Conservation (phyloP, 2,888 invertebrate genomes). For the Nomada flava region DNA sequence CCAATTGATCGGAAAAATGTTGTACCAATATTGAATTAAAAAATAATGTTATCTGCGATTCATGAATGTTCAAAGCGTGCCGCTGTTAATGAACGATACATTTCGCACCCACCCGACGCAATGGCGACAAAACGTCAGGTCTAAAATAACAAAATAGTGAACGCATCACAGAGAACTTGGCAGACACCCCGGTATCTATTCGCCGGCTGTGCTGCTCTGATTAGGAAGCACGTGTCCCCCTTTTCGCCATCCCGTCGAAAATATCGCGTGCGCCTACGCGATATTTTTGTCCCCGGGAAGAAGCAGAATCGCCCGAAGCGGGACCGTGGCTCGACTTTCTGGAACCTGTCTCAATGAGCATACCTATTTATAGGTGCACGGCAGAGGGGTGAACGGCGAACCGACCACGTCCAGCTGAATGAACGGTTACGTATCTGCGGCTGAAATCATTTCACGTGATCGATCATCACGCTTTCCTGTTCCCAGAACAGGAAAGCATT, state of each 20-base stretch:
- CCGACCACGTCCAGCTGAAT: constrained; percentile 55
- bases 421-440: constrained; percentile 55
- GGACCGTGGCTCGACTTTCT: constrained; percentile 54
- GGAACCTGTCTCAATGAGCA: constrained; percentile 63
- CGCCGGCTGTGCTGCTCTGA: background rate
- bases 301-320: constrained; percentile 41
- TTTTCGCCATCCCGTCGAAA: constrained; percentile 19
- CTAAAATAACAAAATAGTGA: no score
- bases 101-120: no score
- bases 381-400: constrained; percentile 12
- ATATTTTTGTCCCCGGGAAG: constrained; percentile 48
- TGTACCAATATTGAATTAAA: no score
- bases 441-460: constrained; percentile 50
- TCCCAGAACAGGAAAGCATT: constrained; percentile 30
- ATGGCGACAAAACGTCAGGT: no score
- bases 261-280: constrained; percentile 51
- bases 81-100: no score
- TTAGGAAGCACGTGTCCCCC: constrained; percentile 14
- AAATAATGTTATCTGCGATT: no score
- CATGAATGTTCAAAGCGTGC: no score
- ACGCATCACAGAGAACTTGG: no score
- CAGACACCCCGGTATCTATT: background rate
- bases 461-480: constrained; percentile 43
- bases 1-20: no score
- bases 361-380: constrained; percentile 63